Evolutionary conservation across 2,888 invertebrate genomes (phyloP).

Genomic region (Pyralis farinalis): DNA sequence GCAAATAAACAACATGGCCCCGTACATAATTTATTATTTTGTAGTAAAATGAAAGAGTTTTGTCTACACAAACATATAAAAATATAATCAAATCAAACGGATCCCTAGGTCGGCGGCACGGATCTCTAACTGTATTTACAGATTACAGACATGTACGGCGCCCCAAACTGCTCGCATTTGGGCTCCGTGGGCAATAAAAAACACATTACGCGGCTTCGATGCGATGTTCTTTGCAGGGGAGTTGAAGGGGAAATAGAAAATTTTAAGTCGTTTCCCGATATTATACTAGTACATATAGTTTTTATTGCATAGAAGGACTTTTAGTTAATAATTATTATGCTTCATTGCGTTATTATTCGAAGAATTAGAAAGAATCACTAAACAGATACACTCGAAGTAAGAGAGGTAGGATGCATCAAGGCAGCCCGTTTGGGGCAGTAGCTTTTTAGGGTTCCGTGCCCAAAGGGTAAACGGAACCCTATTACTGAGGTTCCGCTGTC

Average conservation of each 20-base stretch:
- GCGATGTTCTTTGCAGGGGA: slow-evolving; percentile 27
- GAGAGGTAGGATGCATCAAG: too few relatives aligned
- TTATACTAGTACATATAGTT: slow-evolving; percentile 6
- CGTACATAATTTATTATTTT: slow-evolving; percentile 2
- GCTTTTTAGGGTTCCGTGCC: too few relatives aligned
- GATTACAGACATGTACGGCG: slow-evolving; percentile 54
- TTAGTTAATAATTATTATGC: too few relatives aligned
- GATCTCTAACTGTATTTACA: slow-evolving; percentile 49
- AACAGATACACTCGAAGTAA: too few relatives aligned
- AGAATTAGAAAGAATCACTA: too few relatives aligned
- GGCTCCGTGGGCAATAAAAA: slow-evolving; percentile 61
- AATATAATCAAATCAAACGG: slow-evolving; percentile 22
- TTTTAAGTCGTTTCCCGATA: slow-evolving; percentile 14
- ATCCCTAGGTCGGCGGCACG: slow-evolving; percentile 19
- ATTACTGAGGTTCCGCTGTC: too few relatives aligned
- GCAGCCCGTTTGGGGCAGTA: too few relatives aligned
- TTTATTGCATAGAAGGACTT: too few relatives aligned
- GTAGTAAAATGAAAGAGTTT: not conserved
- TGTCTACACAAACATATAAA: slow-evolving; percentile 13
- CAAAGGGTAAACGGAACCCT: too few relatives aligned
- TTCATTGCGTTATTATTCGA: too few relatives aligned
- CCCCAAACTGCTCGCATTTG: slow-evolving; percentile 52
- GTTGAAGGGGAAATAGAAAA: slow-evolving; percentile 25
- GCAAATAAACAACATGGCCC: too few relatives aligned
- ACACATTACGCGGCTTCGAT: slow-evolving; percentile 50